Percentiles rank a stretch among this genome's conserved stretches.
Evolutionary conservation across 2,113 vertebrate genomes (phyloP).

Genomic region (Neogobius melanostomus): DNA sequence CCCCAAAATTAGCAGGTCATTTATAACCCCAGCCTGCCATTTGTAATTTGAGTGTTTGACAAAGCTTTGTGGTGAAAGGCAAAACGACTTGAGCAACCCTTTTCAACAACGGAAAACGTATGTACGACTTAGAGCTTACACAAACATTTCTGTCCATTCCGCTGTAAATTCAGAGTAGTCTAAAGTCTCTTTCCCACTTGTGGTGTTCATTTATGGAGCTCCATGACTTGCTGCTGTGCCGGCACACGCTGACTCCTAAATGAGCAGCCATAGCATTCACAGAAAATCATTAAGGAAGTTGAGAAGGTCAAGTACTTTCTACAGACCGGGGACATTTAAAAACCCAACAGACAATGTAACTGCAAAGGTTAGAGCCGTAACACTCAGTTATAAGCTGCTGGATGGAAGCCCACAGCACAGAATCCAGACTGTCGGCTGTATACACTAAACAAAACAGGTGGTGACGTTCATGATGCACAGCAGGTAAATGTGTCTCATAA

Average conservation of each 20-base stretch:
- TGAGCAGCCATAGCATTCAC: conserved; percentile 42
- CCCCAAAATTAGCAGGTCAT: too few relatives aligned
- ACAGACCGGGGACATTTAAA: conserved; percentile 63
- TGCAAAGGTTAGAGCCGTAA: conserved; percentile 51
- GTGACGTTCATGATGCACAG: too few relatives aligned
- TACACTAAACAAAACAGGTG: too few relatives aligned
- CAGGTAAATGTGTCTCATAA: background rate
- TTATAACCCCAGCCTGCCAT: too few relatives aligned
- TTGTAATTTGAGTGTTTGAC: too few relatives aligned
- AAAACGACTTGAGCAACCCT: too few relatives aligned
- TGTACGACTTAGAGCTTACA: too few relatives aligned
- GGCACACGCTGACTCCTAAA: conserved; percentile 45
- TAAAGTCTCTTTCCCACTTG: conserved; percentile 38
- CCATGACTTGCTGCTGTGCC: conserved; percentile 9
- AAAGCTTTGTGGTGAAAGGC: too few relatives aligned
- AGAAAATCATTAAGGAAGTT: conserved; percentile 64
- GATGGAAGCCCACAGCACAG: background rate
- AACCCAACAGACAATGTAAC: conserved; percentile 50
- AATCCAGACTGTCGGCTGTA: too few relatives aligned
- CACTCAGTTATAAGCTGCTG: background rate
- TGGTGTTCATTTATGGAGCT: conserved; percentile 27
- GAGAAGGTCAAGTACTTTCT: conserved; percentile 66
- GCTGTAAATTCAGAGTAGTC: too few relatives aligned
- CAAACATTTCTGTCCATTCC: too few relatives aligned
- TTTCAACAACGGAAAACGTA: too few relatives aligned